Base-by-base conservation (phyloP, 2,888 invertebrate genomes). In the Eurois occulta region DNA sequence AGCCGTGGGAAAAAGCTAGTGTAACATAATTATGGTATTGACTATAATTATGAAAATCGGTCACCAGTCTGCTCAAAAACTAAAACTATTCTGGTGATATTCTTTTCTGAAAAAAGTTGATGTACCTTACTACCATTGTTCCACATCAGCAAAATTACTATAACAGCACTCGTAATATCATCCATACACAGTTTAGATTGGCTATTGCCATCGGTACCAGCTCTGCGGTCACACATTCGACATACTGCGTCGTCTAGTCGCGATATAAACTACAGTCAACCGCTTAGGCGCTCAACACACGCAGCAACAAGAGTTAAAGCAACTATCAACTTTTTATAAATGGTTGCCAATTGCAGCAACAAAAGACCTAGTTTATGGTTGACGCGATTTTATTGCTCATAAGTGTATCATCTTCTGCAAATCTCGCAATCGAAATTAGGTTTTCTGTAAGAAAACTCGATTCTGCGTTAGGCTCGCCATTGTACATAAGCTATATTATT, bases 191-290 rank as follows among this genome's bases (percentile, higher is more conserved):
- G 55, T 78, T 64, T 70, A 60, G 48, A 46, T 64, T 35, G 75
- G 3, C 24, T 32, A 1, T 52, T 21, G 28, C 70, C 74, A 85
- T 70, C n/a, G 67, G 73, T 58, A 67, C 35, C n/a, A 66, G 43
- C 24, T 60, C 43, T 64, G 83, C 43, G 74, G 78, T 78, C 69
- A 62, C 68, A 66, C 24, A 86, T 78, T 84, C 52, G 83, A 83
- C 83, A 86, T 65, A 77, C 65, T 66, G 32, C 21, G 69, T 55
- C 73, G 41, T 82, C 73, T 64, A 82, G 75, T 68, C 71, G 35
- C 65, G 73, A 67, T 78, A 52, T 72, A 86, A 75, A 73, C 28
- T 83, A n/a, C 67, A 86, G 46, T 60, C 52, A 70, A 71, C 83
- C 75, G 48, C 71, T 18, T 10, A 65, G 41, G 65, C 41, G 18